Base-by-base conservation (phyloP, 2,888 invertebrate genomes). In the Venustoraphidia nigricollis region DNA sequence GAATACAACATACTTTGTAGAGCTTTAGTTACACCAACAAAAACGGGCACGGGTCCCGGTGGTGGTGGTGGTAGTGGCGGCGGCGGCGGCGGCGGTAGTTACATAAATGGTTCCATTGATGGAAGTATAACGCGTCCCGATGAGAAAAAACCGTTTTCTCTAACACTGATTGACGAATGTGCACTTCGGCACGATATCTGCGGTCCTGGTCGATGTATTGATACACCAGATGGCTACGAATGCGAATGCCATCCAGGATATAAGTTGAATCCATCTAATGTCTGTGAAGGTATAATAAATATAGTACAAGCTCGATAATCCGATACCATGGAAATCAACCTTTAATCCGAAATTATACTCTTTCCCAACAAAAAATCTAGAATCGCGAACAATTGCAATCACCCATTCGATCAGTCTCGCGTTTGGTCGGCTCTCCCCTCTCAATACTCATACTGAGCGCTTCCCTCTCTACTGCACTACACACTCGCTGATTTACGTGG, bases 181-280 rank as follows among this genome's bases (percentile, higher is more conserved):
- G 77, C 81, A 60, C 65, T 89, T 47, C 66, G 84, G 51, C 77
- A 78, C 48, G 81, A 81, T 55, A 81, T 90, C 59, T 86, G 88
- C 58, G 81, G 81, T 1, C 75, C 81, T 1, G 84, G 86, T 0
- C 71, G 73, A 55, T 88, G 88, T 59, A 70, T 81, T 40, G 86
- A 87, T 59, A 81, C 80, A 45, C 72, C 73, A 41, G 76, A 81
- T 44, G 88, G 86, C 60, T 87, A 87, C 63, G 77, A 81, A 53
- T 90, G 90, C 62, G 73, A 81, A 51, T 90, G 90, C 60, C 76
- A 79, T 66, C 72, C 77, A 10, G 90, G 90, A 44, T 87, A 71
- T 52, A 60, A 62, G 53, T 66, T 61, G 62, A 66, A 64, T 55
- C 61, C 64, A 53, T 64, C 66, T 54, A 67, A 71, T 59, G 67